These are phyloP conservation scores for Delphinapterus leucas DNA, from an alignment of 2,113 vertebrate species.

Conservation along the genomic window DNA sequence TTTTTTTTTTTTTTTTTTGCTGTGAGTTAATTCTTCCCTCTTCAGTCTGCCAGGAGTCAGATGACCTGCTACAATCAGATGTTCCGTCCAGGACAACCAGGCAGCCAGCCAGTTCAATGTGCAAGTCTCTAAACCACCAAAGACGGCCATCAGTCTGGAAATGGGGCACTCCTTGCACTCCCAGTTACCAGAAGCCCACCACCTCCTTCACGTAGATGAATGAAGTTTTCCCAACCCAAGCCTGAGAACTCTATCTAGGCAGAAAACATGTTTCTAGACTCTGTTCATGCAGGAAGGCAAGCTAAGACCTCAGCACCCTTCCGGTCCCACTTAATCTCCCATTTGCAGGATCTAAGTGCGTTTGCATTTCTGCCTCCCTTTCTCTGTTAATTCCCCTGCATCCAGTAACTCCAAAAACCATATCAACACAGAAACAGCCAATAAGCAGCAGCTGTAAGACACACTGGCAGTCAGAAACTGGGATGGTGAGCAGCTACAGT, in stretches of 20 bases:
- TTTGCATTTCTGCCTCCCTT: neutral
- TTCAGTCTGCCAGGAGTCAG: neutral
- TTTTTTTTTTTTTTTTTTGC: neutral
- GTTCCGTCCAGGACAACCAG: neutral
- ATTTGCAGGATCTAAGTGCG: neutral
- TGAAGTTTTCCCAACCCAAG: neutral
- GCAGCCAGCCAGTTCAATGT: neutral
- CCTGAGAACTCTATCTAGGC: neutral
- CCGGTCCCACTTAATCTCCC: neutral
- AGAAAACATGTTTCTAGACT: neutral
- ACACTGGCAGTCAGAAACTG: neutral
- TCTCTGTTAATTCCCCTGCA: neutral
- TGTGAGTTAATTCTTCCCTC: neutral
- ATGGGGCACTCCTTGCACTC: neutral
- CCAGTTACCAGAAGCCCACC: neutral
- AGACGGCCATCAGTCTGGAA: neutral
- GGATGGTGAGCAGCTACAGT: neutral
- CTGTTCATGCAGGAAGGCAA: neutral
- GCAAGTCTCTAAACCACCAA: neutral
- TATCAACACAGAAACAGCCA: neutral
- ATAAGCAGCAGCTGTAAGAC: neutral
- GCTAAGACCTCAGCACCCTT: neutral
- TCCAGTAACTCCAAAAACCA: neutral
- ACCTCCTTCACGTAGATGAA: neutral
- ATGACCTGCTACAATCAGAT: conserved; percentile 13